Evolutionary conservation across 2,113 vertebrate species (phyloP).

Genomic region (Emydura subglobosa): DNA sequence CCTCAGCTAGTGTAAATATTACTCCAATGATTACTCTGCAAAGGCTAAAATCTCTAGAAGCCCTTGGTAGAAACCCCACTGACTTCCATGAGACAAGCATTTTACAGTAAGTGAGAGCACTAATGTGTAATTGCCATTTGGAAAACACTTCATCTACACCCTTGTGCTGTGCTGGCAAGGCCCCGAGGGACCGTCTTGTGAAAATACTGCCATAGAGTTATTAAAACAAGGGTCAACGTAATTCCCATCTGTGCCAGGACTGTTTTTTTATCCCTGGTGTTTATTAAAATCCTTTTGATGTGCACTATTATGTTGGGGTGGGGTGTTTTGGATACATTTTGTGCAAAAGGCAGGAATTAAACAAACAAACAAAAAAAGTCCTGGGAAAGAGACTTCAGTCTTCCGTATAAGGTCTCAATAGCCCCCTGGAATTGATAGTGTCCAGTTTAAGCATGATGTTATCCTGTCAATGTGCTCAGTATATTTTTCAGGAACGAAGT

Average conservation of each 20-base stretch:
- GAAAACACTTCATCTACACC: background rate
- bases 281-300: background rate
- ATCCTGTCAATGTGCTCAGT: background rate
- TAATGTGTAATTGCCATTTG: background rate
- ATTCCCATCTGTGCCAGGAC: background rate
- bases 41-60: background rate
- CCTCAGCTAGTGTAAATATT: background rate
- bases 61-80: background rate
- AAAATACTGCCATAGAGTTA: background rate
- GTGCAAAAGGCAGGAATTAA: background rate
- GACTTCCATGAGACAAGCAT: background rate
- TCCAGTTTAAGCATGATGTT: accelerated
- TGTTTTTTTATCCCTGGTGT: background rate
- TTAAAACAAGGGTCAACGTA: background rate
- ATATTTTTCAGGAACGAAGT: background rate
- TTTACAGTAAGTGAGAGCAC: background rate
- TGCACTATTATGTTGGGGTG: background rate
- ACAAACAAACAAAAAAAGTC: no score
- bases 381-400: background rate
- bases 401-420: background rate
- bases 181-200: background rate
- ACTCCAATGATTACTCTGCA: background rate
- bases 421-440: background rate
- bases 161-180: background rate
- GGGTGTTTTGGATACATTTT: background rate